Percentiles rank a stretch among this genome's conserved stretches.
These are phyloP conservation scores for Pemphredon lugubris DNA, from an alignment of 2,888 invertebrate genomes.

Conservation along the genomic window DNA sequence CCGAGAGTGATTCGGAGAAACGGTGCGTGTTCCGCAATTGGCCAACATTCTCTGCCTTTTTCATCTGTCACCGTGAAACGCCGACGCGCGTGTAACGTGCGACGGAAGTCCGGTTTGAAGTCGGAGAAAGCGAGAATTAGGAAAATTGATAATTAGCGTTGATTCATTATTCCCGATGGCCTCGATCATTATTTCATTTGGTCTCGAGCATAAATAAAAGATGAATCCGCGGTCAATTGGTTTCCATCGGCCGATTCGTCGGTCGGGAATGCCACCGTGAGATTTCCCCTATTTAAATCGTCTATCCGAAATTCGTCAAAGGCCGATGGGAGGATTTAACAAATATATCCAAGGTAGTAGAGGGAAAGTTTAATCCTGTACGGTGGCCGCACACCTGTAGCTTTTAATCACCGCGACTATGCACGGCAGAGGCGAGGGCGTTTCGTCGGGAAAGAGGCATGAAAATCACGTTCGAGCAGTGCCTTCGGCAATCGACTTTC, in stretches of 20 bases:
- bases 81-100: not conserved
- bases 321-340: too few relatives aligned
- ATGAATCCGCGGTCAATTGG: too few relatives aligned
- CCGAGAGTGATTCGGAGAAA: slow-evolving; percentile 1
- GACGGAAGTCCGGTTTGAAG: slow-evolving; percentile 8
- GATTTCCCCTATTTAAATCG: too few relatives aligned
- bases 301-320: too few relatives aligned
- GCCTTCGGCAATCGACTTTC: slow-evolving; percentile 21
- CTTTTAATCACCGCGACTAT: slow-evolving; percentile 1
- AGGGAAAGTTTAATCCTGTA: too few relatives aligned
- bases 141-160: slow-evolving; percentile 24
- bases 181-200: slow-evolving; percentile 25
- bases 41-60: not conserved
- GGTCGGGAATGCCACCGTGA: too few relatives aligned
- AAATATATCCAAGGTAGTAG: too few relatives aligned
- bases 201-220: too few relatives aligned
- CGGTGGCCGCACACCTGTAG: not conserved
- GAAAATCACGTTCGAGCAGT: slow-evolving; percentile 34
- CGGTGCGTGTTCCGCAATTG: slow-evolving; percentile 1
- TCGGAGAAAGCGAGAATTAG: too few relatives aligned
- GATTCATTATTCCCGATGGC: slow-evolving; percentile 8
- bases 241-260: too few relatives aligned
- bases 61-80: too few relatives aligned
- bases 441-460: slow-evolving; percentile 9
- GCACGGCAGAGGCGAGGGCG: not conserved